Evolutionary conservation across 2,888 invertebrate species (phyloP).

Genomic region (Chrysomela aeneicollis): DNA sequence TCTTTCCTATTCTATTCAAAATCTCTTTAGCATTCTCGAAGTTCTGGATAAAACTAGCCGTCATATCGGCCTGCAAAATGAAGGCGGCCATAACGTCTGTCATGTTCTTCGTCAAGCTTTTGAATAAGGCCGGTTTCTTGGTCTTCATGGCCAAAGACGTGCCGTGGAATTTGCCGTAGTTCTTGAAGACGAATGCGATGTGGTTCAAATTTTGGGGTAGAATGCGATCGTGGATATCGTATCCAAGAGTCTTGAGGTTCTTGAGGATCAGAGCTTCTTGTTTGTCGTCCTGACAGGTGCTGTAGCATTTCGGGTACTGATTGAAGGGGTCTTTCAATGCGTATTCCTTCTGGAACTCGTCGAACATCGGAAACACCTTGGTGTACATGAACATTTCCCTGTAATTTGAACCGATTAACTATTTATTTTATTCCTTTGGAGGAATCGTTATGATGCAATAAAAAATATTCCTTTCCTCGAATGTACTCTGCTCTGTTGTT

Average conservation of each 20-base stretch:
- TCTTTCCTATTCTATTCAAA: conserved; percentile 30
- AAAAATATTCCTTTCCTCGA: too few species aligned
- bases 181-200: conserved; percentile 36
- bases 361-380: conserved; percentile 42
- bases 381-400: conserved; percentile 45
- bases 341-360: conserved; percentile 39
- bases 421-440: too few species aligned
- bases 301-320: conserved; percentile 45
- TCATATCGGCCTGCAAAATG: conserved; percentile 37
- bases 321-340: conserved; percentile 31
- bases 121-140: conserved; percentile 40
- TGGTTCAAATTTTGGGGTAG: conserved; percentile 50
- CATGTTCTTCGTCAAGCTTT: conserved; percentile 42
- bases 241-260: conserved; percentile 46
- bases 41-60: conserved; percentile 23
- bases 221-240: conserved; percentile 44
- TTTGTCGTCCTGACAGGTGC: conserved; percentile 37
- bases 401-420: conserved; percentile 9
- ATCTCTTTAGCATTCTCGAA: conserved; percentile 36
- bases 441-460: too few species aligned
- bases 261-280: conserved; percentile 47
- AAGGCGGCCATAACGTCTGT: conserved; percentile 42
- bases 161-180: conserved; percentile 47
- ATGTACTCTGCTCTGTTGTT: too few species aligned
- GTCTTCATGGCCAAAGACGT: conserved; percentile 42